Evolutionary conservation across 37 sponge, comb jelly and placozoan genomes (phyloP).

Genomic region (Crambe crambe): DNA sequence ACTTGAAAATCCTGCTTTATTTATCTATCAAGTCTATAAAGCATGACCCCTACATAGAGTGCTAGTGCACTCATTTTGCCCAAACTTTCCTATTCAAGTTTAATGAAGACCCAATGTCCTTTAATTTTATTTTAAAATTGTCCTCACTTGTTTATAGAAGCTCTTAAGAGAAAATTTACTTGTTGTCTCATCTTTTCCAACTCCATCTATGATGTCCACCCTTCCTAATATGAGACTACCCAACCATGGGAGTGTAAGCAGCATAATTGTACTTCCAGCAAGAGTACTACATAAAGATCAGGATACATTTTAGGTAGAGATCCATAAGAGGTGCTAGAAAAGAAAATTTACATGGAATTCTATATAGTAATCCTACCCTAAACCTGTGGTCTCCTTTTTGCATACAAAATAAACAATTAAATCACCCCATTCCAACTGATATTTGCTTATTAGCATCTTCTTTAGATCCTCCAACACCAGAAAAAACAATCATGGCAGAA

Average conservation of each 20-base stretch:
- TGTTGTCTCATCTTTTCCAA: slow-evolving; percentile 52
- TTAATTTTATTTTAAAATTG: too few species aligned
- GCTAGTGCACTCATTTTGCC: too few species aligned
- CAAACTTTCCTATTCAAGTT: too few species aligned
- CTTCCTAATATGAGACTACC: slow-evolving; percentile 83
- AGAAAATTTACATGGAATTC: too few species aligned
- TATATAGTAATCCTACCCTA: too few species aligned
- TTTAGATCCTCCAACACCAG: slow-evolving; percentile 70
- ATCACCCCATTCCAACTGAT: slow-evolving; percentile 93
- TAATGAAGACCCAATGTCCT: too few species aligned
- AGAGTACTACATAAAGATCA: slow-evolving; percentile 59
- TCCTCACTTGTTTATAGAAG: slow-evolving; percentile 58
- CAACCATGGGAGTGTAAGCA: slow-evolving; percentile 90
- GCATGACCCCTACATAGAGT: too few species aligned
- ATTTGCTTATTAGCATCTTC: slow-evolving; percentile 82
- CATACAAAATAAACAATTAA: not conserved
- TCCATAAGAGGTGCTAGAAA: too few species aligned
- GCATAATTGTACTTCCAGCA: slow-evolving; percentile 96
- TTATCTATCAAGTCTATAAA: too few species aligned
- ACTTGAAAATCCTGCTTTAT: too few species aligned
- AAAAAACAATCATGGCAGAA: slow-evolving; percentile 89
- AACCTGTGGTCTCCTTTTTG: too few species aligned
- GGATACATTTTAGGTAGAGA: not conserved
- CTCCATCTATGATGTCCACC: slow-evolving; percentile 77
- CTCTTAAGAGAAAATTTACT: slow-evolving; percentile 50